Evolutionary conservation across 2,113 vertebrate genomes (phyloP), one percentile per base, ranked within the genome.

Genomic region (Fukomys damarensis): DNA sequence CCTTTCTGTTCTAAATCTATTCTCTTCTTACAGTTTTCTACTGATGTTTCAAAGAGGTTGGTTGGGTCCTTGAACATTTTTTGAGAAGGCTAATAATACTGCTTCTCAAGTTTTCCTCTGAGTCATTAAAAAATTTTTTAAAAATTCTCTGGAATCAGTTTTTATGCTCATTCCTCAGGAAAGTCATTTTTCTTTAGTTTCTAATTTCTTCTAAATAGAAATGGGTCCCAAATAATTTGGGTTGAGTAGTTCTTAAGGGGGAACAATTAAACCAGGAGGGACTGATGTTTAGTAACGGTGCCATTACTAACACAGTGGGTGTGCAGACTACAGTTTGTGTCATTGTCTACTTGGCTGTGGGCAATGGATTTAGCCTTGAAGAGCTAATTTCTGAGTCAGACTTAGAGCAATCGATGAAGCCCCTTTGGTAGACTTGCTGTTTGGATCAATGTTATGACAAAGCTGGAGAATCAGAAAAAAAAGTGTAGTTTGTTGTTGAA

Each of bases 151-250:
- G 41, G 30, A 84, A 54, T 66, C 16, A 84, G 58, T 81, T 93
- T 95, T 92, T 63, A 80, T 52, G 49, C 30, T 49, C 65, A 79
- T 35, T 56, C 28, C 66, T 70, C 24, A 70, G 14, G 24, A 63
- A 84, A 86, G 32, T 32, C 54, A 91, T 70, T 94, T 95, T 89
- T 17, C n/a, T 70, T 70, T 59, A 63, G 65, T 93, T 80, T 70
- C 30, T 54, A 70, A 94, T 86, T 96, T 94, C n/a, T 65, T n/a
- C n/a, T n/a, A n/a, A n/a, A n/a, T n/a, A n/a, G n/a, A n/a, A n/a
- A n/a, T n/a, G n/a, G 56, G 68, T 91, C 17, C 19, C 77, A 84
- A 76, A 84, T 46, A 46, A 59, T 63, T 74, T 68, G 19, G 54
- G 38, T 81, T 65, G 65, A 89, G 86, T 52, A 16, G n/a, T 65